Base-by-base conservation (phyloP, 2,888 invertebrate genomes). In the Limnephilus lunatus region DNA sequence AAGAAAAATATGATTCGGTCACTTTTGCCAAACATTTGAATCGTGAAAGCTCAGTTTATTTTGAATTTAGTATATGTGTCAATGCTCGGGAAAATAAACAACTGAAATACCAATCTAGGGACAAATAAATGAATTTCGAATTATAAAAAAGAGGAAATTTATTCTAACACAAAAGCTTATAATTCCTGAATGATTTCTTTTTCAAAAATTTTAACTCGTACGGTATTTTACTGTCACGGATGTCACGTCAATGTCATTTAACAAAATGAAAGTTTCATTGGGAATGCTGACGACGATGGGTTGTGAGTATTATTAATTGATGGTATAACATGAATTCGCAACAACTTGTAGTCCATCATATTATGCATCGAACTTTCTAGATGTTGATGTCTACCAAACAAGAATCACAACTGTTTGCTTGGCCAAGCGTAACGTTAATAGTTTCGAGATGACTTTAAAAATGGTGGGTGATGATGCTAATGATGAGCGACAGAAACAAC, bases 401-500 rank as follows among this genome's bases (percentile, higher is more conserved):
- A 25, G 68, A 68, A 68, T 68, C 25, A n/a, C 68, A 68, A 68
- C 25, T 68, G 68, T 25, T 68, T 68, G 25, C 68, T 68, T 68
- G 19, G 68, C 68, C n/a, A 25, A 68, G 25, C n/a, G 68, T 68
- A 25, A 68, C 83, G 83, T 39, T 15, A 32, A 31, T 83, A 83
- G 32, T 82, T 82, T 31, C 32, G 83, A 35, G 83, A 39, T 35
- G 35, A 83, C 31, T 44, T 44, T 7, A 87, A 85, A 31, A 32
- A n/a, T 68, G 25, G 68, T 68, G 68, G 68, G 25, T 68, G 68
- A 68, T 25, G 68, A 0, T 68, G 68, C 25, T 68, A 68, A 68
- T 68, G 68, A 68, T 68, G 68, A 68, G 25, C 11, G 82, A 85
- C 25, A 44, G 19, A 53, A 81, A 90, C 39, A 82, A 90, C 44